Evolutionary conservation across 2,113 vertebrate species (phyloP).

Genomic region (Oenanthe oenanthe): DNA sequence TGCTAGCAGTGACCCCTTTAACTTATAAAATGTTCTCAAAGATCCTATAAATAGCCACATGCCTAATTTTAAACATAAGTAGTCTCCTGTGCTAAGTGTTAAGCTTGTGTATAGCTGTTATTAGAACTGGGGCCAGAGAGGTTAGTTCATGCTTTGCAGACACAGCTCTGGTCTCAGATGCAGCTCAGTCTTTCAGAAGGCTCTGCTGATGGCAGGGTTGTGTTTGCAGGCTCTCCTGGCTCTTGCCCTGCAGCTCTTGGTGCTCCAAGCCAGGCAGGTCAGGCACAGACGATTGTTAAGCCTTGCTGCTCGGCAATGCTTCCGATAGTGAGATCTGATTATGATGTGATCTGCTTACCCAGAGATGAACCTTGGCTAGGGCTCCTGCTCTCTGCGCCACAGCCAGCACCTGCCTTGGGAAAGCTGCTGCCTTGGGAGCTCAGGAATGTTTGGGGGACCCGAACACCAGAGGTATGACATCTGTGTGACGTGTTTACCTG

Average conservation of each 20-base stretch:
- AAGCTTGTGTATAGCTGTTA: neutral
- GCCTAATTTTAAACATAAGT: constrained; percentile 42
- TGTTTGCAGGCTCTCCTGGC: neutral
- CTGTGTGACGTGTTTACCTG: neutral
- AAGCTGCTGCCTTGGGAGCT: neutral
- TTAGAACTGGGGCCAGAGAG: neutral
- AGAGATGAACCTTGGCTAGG: neutral
- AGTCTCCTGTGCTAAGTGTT: neutral
- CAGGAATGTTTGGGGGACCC: neutral
- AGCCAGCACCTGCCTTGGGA: neutral
- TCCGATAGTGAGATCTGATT: constrained; percentile 6
- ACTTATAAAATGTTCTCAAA: constrained; percentile 17
- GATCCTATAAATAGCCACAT: constrained; percentile 20
- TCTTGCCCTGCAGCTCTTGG: neutral
- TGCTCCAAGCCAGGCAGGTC: neutral
- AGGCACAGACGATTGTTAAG: constrained; percentile 12
- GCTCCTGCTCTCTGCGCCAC: neutral
- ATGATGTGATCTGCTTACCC: constrained; percentile 12
- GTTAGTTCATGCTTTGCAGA: neutral
- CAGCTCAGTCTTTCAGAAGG: neutral
- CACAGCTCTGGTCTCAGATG: neutral
- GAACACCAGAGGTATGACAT: neutral
- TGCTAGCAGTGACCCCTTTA: constrained; percentile 1
- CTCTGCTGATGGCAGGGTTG: neutral
- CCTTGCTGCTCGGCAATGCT: constrained; percentile 17